phyloP scores from a whole-genome alignment of 2,888 invertebrate genomes.

The Phaonia tiefii region DNA sequence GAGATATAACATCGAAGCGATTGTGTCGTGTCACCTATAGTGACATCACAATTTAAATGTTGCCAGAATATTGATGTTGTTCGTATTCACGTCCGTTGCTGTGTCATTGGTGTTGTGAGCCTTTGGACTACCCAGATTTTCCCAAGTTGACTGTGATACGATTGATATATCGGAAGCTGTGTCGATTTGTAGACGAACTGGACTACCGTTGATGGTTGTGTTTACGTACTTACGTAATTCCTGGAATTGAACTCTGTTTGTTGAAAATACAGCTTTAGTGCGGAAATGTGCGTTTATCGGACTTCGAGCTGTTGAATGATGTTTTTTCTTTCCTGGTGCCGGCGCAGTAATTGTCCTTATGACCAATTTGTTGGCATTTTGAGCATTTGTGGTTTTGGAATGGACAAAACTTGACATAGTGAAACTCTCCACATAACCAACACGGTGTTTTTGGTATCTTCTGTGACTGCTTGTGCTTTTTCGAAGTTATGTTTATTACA shows the following conservation, averaged over 20 bases:
- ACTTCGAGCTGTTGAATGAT: not conserved
- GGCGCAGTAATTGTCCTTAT: slow-evolving; percentile 42
- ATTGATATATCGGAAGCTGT: not conserved
- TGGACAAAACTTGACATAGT: slow-evolving; percentile 34
- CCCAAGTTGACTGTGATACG: slow-evolving; percentile 3
- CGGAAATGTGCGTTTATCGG: not conserved
- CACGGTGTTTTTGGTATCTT: slow-evolving; percentile 40
- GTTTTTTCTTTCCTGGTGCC: too few relatives aligned
- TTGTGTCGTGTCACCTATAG: not conserved
- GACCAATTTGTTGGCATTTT: slow-evolving; percentile 39
- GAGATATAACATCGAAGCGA: not conserved
- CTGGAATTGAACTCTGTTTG: slow-evolving; percentile 22
- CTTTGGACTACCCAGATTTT: slow-evolving; percentile 41
- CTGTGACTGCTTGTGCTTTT: not conserved
- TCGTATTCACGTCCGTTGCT: not conserved
- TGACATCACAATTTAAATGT: not conserved
- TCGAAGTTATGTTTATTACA: not conserved
- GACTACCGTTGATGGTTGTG: slow-evolving; percentile 19
- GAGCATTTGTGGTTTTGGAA: slow-evolving; percentile 46
- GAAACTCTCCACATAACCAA: slow-evolving; percentile 57
- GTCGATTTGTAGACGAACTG: slow-evolving; percentile 34
- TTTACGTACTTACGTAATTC: slow-evolving; percentile 47
- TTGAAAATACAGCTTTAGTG: not conserved
- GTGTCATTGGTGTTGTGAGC: not conserved
- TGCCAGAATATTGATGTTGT: not conserved